Percentiles rank a stretch among this genome's conserved stretches.
Conservation (phyloP, 2,113 vertebrate genomes). For the Pseudolaguvia tuberculata region DNA sequence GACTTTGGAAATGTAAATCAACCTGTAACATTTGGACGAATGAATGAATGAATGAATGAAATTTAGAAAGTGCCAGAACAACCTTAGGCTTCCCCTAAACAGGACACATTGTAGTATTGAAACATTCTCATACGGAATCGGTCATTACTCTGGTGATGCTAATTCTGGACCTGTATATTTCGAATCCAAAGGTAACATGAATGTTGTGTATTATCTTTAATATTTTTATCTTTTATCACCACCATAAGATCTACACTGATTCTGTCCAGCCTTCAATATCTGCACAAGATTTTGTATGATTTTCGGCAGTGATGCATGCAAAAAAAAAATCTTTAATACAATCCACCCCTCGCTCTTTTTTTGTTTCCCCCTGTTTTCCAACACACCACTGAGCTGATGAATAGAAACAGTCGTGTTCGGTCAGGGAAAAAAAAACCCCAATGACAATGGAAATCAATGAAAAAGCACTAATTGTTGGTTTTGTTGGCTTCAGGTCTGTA, state of each 20-base stretch:
- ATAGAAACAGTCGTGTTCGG: background rate
- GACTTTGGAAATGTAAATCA: too few relatives aligned
- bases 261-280: too few relatives aligned
- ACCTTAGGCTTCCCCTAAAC: background rate
- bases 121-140: background rate
- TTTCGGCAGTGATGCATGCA: too few relatives aligned
- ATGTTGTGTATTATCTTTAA: background rate
- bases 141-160: background rate
- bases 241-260: background rate
- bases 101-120: background rate
- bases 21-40: background rate
- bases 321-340: constrained; percentile 17
- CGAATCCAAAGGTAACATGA: background rate
- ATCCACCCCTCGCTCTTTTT: background rate
- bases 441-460: too few relatives aligned
- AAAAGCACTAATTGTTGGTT: background rate
- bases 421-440: background rate
- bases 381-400: background rate
- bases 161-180: too few relatives aligned
- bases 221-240: too few relatives aligned
- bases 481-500: background rate
- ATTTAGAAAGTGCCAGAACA: background rate
- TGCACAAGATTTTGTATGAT: too few relatives aligned
- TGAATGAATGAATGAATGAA: too few relatives aligned
- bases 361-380: too few relatives aligned